These are phyloP conservation scores for Apodemia zela DNA, from an alignment of 2,888 invertebrate species.

Conservation along the genomic window DNA sequence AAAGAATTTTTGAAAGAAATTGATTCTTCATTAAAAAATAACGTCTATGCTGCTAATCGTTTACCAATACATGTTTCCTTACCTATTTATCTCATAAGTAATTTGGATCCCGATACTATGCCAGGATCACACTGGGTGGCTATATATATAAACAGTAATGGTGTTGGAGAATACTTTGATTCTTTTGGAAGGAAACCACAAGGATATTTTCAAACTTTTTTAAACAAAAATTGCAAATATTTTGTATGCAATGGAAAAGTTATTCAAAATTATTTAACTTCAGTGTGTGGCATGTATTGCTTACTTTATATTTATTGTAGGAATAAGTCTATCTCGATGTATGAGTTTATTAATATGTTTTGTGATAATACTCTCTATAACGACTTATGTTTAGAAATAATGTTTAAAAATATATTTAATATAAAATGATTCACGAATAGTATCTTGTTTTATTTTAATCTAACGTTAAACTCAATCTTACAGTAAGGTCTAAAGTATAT, in stretches of 20 bases:
- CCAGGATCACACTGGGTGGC: conserved; percentile 36
- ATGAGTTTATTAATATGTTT: too few species aligned
- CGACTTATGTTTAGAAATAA: too few species aligned
- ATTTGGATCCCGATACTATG: conserved; percentile 32
- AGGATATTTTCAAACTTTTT: background rate
- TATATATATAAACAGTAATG: conserved; percentile 26
- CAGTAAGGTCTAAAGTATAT: too few species aligned
- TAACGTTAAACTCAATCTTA: too few species aligned
- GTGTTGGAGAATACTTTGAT: conserved; percentile 33
- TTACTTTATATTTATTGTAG: too few species aligned
- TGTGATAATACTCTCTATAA: too few species aligned
- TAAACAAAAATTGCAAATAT: conserved; percentile 17
- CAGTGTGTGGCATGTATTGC: too few species aligned
- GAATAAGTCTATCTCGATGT: too few species aligned
- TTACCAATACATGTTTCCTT: conserved; percentile 19
- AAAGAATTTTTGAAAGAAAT: conserved; percentile 14
- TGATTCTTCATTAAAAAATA: conserved; percentile 13
- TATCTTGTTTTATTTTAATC: background rate
- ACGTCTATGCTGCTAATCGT: conserved; percentile 34
- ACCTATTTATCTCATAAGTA: conserved; percentile 24
- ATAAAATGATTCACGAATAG: conserved; percentile 24
- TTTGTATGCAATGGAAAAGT: too few species aligned
- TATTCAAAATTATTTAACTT: too few species aligned
- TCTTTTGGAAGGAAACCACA: conserved; percentile 27
- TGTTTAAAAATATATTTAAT: too few species aligned